Base-by-base conservation (phyloP, 2,113 vertebrate species). In the Xyrauchen texanus region DNA sequence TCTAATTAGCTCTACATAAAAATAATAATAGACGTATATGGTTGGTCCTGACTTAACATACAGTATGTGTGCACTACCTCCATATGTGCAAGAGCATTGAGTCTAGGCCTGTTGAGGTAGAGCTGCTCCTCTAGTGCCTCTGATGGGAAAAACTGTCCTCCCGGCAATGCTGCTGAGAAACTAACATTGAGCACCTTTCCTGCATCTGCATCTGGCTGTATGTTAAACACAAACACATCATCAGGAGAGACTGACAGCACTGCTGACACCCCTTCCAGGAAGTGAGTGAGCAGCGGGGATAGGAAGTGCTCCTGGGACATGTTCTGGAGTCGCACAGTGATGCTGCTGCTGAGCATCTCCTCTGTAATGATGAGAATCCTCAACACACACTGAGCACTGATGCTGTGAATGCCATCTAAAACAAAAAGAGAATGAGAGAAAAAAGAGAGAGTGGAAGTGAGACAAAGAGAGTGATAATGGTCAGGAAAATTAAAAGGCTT, bases 301-400 rank as follows among this genome's bases (percentile, higher is more conserved):
- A 99, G 93, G 89, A 99, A 99, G 53, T 94, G 95, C 87, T 99
- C 97, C 92, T 99, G 97, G 91, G 97, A 98, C 96, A 99, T 98
- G 90, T 99, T 98, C 91, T 99, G 95, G 12, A 99, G 93, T 4
- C 98, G 95, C 72, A 99, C 98, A 0, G 98, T 99, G 81, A 99
- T 93, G 69, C 98, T 99, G 92, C 96, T 98, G 87, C 96, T 95
- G 84, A 99, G 77, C 95, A 99, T 91, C 90, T 99, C 96, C 89
- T 99, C 98, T 0, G 98, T 99, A 91, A 99, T 99, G 93, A 99
- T 96, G 85, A 97, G 92, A 76, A 99, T 96, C 0, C 94, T 94
- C 68, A 99, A 92, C 51, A 97, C 88, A 0, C 98, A 99, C 90
- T 98, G 95, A 0, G 98, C 96, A 0, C 96, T 97, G 82, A 99